Evolutionary conservation across 2,113 vertebrate species (phyloP), one percentile per base, ranked within the genome.

Genomic region (Siphamia tubifer): DNA sequence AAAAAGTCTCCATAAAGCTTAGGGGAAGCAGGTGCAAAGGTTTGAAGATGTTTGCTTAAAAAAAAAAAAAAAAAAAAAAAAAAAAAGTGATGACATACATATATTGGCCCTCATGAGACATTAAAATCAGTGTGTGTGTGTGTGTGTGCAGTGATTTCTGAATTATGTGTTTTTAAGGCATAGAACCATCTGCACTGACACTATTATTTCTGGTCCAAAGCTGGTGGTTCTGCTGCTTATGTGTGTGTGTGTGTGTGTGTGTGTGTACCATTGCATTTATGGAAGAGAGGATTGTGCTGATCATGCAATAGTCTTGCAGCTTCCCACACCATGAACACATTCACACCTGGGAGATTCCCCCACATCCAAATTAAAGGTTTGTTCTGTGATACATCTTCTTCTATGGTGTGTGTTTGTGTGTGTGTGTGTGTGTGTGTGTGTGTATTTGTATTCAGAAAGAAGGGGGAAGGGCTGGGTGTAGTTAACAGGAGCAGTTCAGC

Each of bases 271-370:
- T 51, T 58, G 43, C 64, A 28, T 84, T 72, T 34, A 45, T 43
- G 12, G 52, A 64, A 28, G 42, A 39, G 49, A 42, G 3, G 34
- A 16, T 76, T 84, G 61, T 77, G 83, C 72, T 83, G 77, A 77
- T 34, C 38, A 11, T 45, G 68, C 77, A 48, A 6, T 17, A 19
- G 80, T 77, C 56, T 55, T 60, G 74, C 57, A 65, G 47, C 42
- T 9, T 49, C 54, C 67, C 36, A 79, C 19, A 0, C 10, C 2
- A 51, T 52, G 15, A 40, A 61, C 24, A 28, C 20, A 60, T 70
- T 81, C 62, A 55, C 64, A 89, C 64, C 77, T 78, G 53, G 75
- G 67, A 83, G 74, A 64, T 30, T 43, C 44, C 19, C 25, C 16
- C 34, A 40, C 35, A 56, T 78, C 62, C 56, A 57, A 54, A 71